phyloP scores from a whole-genome alignment of 2,888 invertebrate genomes.

The Parnassius mnemosyne region DNA sequence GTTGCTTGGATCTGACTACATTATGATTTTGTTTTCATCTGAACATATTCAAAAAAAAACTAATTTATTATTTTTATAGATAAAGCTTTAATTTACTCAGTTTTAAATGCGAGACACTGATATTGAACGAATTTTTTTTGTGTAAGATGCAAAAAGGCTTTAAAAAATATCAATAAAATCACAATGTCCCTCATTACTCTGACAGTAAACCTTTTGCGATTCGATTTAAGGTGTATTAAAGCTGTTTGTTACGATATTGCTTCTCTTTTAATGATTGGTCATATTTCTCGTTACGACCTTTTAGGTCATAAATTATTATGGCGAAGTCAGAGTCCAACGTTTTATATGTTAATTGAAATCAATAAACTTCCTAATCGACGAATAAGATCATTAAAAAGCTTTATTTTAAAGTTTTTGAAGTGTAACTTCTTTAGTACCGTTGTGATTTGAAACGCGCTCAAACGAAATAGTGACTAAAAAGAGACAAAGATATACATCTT shows the following conservation, averaged over 20 bases:
- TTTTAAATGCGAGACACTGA: no score
- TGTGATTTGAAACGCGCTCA: no score
- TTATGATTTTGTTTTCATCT: no score
- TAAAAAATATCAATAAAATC: slow-evolving; percentile 14
- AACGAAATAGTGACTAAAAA: no score
- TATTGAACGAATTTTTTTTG: no score
- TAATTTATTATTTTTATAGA: no score
- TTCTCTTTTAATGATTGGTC: slow-evolving; percentile 27
- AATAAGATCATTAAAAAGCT: background rate
- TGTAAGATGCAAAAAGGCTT: slow-evolving; percentile 1
- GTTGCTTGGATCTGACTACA: no score
- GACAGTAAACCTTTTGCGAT: slow-evolving; percentile 21
- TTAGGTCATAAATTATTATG: slow-evolving; percentile 39
- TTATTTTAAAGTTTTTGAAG: no score
- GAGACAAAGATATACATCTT: no score
- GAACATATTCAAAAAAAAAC: no score
- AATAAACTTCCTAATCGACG: background rate
- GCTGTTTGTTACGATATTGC: slow-evolving; percentile 27
- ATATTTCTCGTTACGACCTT: slow-evolving; percentile 32
- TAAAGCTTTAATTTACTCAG: no score
- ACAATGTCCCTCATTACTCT: slow-evolving; percentile 16
- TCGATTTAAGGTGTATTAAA: slow-evolving; percentile 26
- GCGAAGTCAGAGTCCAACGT: slow-evolving; percentile 39
- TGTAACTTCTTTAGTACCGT: no score
- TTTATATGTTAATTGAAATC: slow-evolving; percentile 51